Conservation (phyloP, 2,113 vertebrate species). For the Trogon surrucura region DNA sequence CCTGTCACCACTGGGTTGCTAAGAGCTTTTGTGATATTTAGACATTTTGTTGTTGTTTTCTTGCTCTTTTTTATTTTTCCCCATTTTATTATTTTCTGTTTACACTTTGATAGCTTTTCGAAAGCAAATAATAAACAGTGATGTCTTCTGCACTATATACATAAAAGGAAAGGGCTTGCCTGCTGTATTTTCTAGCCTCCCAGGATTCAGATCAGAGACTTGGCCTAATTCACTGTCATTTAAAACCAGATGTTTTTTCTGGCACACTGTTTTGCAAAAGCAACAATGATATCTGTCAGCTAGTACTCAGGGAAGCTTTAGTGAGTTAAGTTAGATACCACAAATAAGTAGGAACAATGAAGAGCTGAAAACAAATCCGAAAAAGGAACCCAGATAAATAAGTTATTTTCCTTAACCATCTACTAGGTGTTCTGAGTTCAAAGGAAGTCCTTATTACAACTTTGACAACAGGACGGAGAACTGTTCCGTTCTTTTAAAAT, state of each 20-base stretch:
- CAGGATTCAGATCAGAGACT: slow-evolving; percentile 47
- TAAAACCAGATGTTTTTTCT: slow-evolving; percentile 64
- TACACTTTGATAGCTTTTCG: slow-evolving; percentile 30
- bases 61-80: rapidly evolving
- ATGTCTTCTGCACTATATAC: background rate
- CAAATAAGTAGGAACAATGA: slow-evolving; percentile 19
- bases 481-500: background rate
- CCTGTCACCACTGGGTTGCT: background rate
- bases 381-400: slow-evolving; percentile 10
- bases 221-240: slow-evolving; percentile 47
- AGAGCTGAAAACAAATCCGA: slow-evolving; percentile 23
- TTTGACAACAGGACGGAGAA: background rate
- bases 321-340: slow-evolving; percentile 14
- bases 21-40: background rate
- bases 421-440: background rate
- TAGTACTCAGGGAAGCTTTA: slow-evolving; percentile 7
- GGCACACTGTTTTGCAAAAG: slow-evolving; percentile 27
- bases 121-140: slow-evolving; percentile 50
- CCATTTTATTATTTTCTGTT: slow-evolving; percentile 8
- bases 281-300: slow-evolving; percentile 46
- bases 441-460: background rate
- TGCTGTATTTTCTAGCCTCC: background rate
- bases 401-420: background rate
- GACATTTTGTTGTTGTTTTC: background rate
- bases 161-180: slow-evolving; percentile 30